These are phyloP conservation scores for Pocillopora verrucosa DNA, from an alignment of 64 coral and sea anemone species.

Conservation along the genomic window DNA sequence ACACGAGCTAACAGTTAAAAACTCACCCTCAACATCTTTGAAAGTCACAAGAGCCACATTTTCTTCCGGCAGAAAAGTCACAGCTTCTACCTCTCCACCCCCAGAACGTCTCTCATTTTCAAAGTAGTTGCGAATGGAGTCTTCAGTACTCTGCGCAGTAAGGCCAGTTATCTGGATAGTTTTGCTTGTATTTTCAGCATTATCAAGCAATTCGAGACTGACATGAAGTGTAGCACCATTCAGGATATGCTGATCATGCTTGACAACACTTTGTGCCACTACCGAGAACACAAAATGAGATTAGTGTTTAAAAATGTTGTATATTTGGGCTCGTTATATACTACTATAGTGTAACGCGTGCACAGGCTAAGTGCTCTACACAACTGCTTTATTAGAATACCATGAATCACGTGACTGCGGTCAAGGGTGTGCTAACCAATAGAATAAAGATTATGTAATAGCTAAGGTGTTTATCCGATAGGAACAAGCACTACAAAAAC, in stretches of 20 bases:
- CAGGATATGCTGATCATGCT: not conserved
- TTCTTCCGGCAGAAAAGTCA: not conserved
- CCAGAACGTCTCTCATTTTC: not conserved
- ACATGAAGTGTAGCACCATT: constrained; percentile 1
- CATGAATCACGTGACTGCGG: no score
- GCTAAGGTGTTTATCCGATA: no score
- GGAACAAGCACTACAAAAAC: no score
- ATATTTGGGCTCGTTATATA: no score
- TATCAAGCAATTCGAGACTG: not conserved
- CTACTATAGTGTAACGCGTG: no score
- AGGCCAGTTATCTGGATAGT: constrained; percentile 14
- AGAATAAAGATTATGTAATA: no score
- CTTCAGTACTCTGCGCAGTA: constrained; percentile 16
- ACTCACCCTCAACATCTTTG: constrained; percentile 19
- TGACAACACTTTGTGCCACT: constrained; percentile 9
- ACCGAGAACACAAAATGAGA: not conserved
- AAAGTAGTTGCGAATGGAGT: constrained; percentile 38
- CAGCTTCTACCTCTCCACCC: constrained; percentile 11
- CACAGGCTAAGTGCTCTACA: not conserved
- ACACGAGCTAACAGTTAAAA: not conserved
- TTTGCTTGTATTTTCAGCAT: not conserved
- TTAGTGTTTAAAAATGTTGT: not conserved
- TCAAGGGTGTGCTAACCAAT: no score
- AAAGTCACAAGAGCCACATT: constrained; percentile 10
- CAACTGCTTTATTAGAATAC: no score